Conservation (phyloP, 2,888 invertebrate genomes). For the Lithosia quadra region DNA sequence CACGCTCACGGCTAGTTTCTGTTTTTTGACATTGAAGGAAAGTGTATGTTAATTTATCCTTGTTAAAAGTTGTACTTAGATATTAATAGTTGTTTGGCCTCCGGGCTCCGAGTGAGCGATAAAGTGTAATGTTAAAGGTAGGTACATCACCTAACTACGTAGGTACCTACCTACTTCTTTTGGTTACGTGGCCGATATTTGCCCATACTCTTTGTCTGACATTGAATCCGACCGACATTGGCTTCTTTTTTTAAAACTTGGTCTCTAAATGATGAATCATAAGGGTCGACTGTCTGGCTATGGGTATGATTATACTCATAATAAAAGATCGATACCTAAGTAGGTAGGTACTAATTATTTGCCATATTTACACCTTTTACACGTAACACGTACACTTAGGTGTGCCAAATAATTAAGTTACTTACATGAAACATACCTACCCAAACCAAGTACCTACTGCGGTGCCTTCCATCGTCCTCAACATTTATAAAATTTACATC, state of each 20-base stretch:
- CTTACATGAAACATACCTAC: too few species aligned
- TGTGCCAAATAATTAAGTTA: too few species aligned
- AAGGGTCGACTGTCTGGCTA: slow-evolving; percentile 53
- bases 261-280: slow-evolving; percentile 47
- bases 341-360: too few species aligned
- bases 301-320: slow-evolving; percentile 56
- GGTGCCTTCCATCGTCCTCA: not conserved
- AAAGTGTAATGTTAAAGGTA: not conserved
- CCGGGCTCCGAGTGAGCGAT: not conserved
- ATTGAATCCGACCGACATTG: slow-evolving; percentile 30
- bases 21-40: slow-evolving; percentile 7
- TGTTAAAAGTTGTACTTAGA: not conserved
- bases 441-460: too few species aligned
- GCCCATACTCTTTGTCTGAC: slow-evolving; percentile 29
- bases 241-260: slow-evolving; percentile 42
- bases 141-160: not conserved
- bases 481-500: not conserved
- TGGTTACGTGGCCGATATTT: not conserved
- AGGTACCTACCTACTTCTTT: not conserved
- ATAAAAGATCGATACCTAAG: slow-evolving; percentile 37
- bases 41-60: slow-evolving; percentile 4
- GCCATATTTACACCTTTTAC: too few species aligned
- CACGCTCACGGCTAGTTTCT: slow-evolving; percentile 3
- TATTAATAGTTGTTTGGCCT: not conserved
- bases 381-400: too few species aligned